phyloP scores from a whole-genome alignment of 2,113 vertebrate species.

The Riparia riparia region DNA sequence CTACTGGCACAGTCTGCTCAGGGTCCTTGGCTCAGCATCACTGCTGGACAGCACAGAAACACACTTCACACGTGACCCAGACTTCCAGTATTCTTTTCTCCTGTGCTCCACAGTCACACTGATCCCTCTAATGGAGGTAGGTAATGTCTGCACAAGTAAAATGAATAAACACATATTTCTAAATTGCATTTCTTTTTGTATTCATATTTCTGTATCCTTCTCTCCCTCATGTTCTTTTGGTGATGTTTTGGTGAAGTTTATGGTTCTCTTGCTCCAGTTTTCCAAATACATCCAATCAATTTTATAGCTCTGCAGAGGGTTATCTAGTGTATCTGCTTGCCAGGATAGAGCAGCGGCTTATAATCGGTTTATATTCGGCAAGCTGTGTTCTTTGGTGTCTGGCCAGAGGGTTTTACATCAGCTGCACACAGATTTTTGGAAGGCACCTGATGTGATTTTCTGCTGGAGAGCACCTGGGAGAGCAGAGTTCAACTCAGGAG shows the following conservation, averaged over 20 bases:
- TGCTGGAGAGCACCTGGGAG: background rate
- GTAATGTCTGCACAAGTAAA: background rate
- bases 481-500: conserved; percentile 3
- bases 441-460: background rate
- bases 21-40: background rate
- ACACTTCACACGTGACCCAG: accelerated
- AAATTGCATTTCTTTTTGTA: background rate
- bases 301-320: background rate
- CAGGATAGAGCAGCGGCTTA: background rate
- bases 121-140: background rate
- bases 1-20: background rate
- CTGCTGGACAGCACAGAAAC: background rate
- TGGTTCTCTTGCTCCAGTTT: background rate
- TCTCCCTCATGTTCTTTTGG: background rate
- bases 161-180: background rate
- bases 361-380: background rate
- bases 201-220: background rate
- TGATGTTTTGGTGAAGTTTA: background rate
- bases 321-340: background rate
- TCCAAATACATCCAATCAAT: background rate
- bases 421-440: background rate
- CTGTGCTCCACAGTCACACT: background rate
- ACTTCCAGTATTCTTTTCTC: background rate
- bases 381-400: background rate
- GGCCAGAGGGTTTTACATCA: background rate